Conservation (phyloP, 2,113 vertebrate genomes). For the Pandion haliaetus region DNA sequence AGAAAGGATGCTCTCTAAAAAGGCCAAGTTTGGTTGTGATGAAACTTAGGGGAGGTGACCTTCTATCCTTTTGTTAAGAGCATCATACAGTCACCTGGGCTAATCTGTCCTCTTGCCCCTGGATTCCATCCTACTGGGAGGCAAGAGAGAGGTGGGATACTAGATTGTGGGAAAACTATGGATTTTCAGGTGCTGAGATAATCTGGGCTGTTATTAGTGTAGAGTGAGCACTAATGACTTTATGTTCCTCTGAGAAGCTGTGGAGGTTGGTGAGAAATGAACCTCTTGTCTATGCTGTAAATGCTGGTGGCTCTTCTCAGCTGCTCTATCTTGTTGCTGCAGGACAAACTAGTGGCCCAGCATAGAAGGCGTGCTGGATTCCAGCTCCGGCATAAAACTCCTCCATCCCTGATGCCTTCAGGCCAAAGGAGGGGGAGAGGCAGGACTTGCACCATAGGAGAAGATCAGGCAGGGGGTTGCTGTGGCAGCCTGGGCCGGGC, state of each 20-base stretch:
- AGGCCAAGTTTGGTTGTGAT: background rate
- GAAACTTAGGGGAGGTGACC: background rate
- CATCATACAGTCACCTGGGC: background rate
- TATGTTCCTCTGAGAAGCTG: background rate
- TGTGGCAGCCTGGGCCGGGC: rapidly evolving
- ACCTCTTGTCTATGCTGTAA: background rate
- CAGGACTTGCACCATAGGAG: background rate
- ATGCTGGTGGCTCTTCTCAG: background rate
- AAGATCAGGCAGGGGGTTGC: background rate
- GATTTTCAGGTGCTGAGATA: background rate
- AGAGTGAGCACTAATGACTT: background rate
- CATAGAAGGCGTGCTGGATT: background rate
- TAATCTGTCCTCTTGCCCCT: background rate
- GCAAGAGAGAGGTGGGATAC: background rate
- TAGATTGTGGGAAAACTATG: background rate
- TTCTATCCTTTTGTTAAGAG: background rate
- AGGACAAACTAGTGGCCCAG: background rate
- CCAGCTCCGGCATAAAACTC: background rate
- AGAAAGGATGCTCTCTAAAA: background rate
- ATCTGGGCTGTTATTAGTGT: background rate
- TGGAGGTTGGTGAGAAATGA: background rate
- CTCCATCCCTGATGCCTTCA: background rate
- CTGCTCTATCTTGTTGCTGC: background rate
- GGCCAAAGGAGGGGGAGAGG: background rate
- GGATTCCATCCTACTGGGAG: background rate